Base-by-base conservation (phyloP, 2,113 vertebrate species). In the Psilopogon haemacephalus region DNA sequence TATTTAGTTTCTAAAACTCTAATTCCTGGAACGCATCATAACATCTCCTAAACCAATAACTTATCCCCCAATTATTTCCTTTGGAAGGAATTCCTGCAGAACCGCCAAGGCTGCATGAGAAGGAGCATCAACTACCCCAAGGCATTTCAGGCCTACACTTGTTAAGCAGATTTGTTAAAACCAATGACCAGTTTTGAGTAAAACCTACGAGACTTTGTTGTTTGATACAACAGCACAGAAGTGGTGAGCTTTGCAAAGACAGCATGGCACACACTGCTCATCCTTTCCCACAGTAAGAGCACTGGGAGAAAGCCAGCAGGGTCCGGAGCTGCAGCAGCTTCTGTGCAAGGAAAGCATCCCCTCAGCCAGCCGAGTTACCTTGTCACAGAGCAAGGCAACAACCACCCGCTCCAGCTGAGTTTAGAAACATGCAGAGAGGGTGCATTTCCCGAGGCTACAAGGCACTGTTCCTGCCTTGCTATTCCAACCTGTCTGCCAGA, bases 41-140 rank as follows among this genome's bases (percentile, higher is more conserved):
- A 90, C n/a, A 65, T 59, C 79, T 74, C 86, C 84, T 92, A 87
- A 95, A 90, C 87, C 86, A 91, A 91, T 67, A 84, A 93, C 33
- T 84, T 70, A 67, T 70, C 84, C 72, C 91, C 59, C 89, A 90
- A 59, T 89, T 93, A 89, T 92, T 90, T 84, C 74, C 82, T 90
- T 90, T 58, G 92, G 77, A 91, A 87, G 55, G 73, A 87, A 80
- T 82, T 85, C 84, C 73, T 92, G 52, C 50, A 87, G 35, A 87
- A 76, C 76, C 83, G 91, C 93, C 95, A 95, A 83, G 78, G 77
- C 81, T 84, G 60, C 67, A 63, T 92, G 93, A 70, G 40, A 92
- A 96, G 82, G 89, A 84, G 55, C 71, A 90, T 70, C 89, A 92
- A 94, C 92, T 95, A 93, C 78, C 74, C 94, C 11, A 28, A 89